These are phyloP conservation scores for Cynoglossus semilaevis DNA, from an alignment of 2,113 vertebrate species.

Conservation along the genomic window DNA sequence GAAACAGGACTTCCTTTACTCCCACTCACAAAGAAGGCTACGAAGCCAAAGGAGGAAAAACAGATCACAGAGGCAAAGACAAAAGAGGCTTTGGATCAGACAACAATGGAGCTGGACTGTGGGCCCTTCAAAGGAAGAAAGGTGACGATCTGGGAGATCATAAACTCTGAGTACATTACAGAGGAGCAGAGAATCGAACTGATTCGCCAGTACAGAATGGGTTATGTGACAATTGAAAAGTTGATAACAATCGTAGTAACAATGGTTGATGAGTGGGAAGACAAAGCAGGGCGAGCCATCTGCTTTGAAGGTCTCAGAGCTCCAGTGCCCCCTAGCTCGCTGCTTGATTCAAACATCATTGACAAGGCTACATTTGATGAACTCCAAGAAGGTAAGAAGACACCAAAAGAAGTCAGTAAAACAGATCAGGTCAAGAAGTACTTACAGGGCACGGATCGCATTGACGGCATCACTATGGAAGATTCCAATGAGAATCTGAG, in stretches of 20 bases:
- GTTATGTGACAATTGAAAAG: conserved; percentile 89
- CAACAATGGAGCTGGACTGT: conserved; percentile 79
- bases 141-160: conserved; percentile 91
- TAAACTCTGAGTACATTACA: conserved; percentile 90
- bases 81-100: conserved; percentile 82
- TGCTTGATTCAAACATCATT: conserved; percentile 84
- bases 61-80: conserved; percentile 81
- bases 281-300: conserved; percentile 75
- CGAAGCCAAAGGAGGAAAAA: conserved; percentile 78
- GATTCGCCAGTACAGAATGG: conserved; percentile 86
- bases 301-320: conserved; percentile 85
- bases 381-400: conserved; percentile 83
- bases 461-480: conserved; percentile 84
- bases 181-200: conserved; percentile 87
- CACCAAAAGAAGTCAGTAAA: conserved; percentile 83
- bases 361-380: conserved; percentile 82
- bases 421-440: conserved; percentile 78
- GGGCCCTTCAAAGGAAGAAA: conserved; percentile 85
- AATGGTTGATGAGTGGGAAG: conserved; percentile 84
- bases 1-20: conserved; percentile 84
- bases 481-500: conserved; percentile 85
- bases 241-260: conserved; percentile 89
- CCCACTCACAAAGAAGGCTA: conserved; percentile 80
- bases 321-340: conserved; percentile 81
- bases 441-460: conserved; percentile 82